Base-by-base conservation (phyloP, 2,113 vertebrate genomes). In the Anarrhichthys ocellatus region DNA sequence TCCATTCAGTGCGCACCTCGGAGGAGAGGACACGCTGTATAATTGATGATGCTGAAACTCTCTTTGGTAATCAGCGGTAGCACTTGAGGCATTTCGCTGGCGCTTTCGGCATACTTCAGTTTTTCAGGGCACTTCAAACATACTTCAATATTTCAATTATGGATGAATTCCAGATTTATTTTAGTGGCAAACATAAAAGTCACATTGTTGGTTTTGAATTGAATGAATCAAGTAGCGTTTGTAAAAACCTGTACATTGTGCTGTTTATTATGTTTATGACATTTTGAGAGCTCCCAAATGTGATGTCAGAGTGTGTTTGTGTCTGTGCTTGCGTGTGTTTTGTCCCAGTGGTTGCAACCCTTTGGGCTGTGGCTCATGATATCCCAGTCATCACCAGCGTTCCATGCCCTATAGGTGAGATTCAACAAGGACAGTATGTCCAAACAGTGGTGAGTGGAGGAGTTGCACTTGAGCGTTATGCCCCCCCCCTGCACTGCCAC, bases 1-100 rank as follows among this genome's bases (percentile, higher is more conserved):
- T 84, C 78, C 70, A 62, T 32, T 46, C 78, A 54, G 50, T 17
- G 66, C 77, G 86, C 64, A 62, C 61, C 68, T 64, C 68, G 70
- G 52, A 76, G 75, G 73, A 76, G 86, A 70, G 56, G 62, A 66
- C 76, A 44, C 24, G 1, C 68, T 83, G 64, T 76, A 79, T 86
- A 81, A 81, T 78, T 82, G 86, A 92, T 88, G 78, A 83, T 79
- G 74, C 84, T 81, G 76, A 80, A 75, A 67, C 78, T 80, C 52
- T 72, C 80, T 83, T 82, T 83, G 81, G 83, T 80, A 80, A 87
- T 86, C 87, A 82, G 36, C 67, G 29, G 68, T 2, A 85, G 61
- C 77, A 83, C 75, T 73, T 54, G 42, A 82, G 77, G 59, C 80
- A 36, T 82, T 86, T 76, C 22, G 1, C 76, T 56, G 62, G 61